These are phyloP conservation scores for Geotria australis DNA, from an alignment of 2,797 vertebrate species.

Conservation along the genomic window DNA sequence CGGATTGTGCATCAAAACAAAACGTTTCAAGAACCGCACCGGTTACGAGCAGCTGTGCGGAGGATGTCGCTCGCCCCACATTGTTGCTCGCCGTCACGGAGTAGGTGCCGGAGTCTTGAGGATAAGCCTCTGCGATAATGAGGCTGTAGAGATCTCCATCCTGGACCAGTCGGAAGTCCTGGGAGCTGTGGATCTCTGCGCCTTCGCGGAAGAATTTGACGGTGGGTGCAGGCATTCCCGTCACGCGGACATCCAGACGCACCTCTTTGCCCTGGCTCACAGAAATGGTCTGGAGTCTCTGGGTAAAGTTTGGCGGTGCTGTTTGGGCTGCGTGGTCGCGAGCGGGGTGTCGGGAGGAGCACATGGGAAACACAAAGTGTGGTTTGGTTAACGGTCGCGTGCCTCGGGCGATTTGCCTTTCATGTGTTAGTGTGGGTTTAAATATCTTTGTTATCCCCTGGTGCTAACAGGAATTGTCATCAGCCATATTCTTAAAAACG, in stretches of 20 bases:
- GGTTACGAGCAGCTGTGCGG: slow-evolving; percentile 55
- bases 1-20: too few species aligned
- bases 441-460: background rate
- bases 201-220: slow-evolving; percentile 94
- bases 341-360: background rate
- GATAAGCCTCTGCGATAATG: slow-evolving; percentile 78
- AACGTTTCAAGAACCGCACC: too few species aligned
- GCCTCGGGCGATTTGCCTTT: background rate
- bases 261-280: slow-evolving; percentile 88
- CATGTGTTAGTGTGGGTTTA: background rate
- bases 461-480: too few species aligned
- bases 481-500: too few species aligned
- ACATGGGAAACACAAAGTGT: background rate
- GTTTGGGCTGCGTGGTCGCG: slow-evolving; percentile 30
- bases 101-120: slow-evolving; percentile 86
- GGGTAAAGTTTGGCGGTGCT: slow-evolving; percentile 64
- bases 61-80: slow-evolving; percentile 78
- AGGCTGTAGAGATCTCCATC: slow-evolving; percentile 83
- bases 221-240: slow-evolving; percentile 84
- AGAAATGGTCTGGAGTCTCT: slow-evolving; percentile 73
- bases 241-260: slow-evolving; percentile 57
- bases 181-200: slow-evolving; percentile 92
- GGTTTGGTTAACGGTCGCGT: background rate
- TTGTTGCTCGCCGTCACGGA: slow-evolving; percentile 77
- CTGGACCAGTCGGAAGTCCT: slow-evolving; percentile 79